These are phyloP conservation scores for Drosophila eohydei DNA, from an alignment of 2,888 invertebrate genomes.

Conservation along the genomic window DNA sequence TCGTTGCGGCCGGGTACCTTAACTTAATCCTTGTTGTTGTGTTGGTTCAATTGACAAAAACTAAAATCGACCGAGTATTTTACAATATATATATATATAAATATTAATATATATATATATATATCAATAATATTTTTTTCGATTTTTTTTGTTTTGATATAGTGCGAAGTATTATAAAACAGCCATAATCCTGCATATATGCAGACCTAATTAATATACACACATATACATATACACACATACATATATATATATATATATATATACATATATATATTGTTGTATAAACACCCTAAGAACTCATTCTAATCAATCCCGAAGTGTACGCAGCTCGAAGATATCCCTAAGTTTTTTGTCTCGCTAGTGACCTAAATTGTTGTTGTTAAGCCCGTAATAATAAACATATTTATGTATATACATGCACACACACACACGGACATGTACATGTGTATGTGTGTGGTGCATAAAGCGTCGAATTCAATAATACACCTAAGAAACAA, in stretches of 20 bases:
- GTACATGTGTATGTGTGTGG: not conserved
- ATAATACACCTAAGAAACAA: conserved; percentile 37
- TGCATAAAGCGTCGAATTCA: conserved; percentile 9
- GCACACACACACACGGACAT: not conserved
- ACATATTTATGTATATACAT: conserved; percentile 2
- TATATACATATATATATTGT: conserved; percentile 7
- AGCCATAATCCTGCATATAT: conserved; percentile 38
- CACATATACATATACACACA: not conserved
- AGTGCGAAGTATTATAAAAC: conserved; percentile 50
- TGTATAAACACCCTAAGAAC: conserved; percentile 24
- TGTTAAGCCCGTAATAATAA: conserved; percentile 19
- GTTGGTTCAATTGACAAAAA: conserved; percentile 15
- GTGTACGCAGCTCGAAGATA: conserved; percentile 29
- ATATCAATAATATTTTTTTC: not conserved
- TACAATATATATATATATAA: not conserved
- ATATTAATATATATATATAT: not conserved
- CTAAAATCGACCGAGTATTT: not conserved
- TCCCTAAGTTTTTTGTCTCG: conserved; percentile 54
- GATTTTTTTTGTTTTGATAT: conserved; percentile 17
- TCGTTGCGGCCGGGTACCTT: conserved; percentile 15
- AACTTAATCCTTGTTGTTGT: conserved; percentile 29
- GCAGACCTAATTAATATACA: conserved; percentile 13
- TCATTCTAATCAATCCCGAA: conserved; percentile 60
- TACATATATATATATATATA: conserved; percentile 5
- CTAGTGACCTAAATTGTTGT: conserved; percentile 56